Conservation (phyloP, 2,888 invertebrate species). For the Drosophila limbata region DNA sequence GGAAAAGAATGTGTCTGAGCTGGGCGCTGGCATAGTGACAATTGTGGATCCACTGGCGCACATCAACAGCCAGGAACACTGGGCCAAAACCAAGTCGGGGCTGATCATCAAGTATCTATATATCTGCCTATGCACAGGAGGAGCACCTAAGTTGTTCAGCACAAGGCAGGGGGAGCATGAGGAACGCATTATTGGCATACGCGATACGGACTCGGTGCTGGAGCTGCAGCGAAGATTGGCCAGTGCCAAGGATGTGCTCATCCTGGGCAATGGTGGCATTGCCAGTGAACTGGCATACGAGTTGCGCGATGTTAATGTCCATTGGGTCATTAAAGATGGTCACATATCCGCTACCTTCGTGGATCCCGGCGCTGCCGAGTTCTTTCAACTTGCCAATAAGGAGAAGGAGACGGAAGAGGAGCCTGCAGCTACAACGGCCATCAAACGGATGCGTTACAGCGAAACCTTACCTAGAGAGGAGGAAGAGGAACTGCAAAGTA, state of each 20-base stretch:
- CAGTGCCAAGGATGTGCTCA: slow-evolving; percentile 89
- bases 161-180: slow-evolving; percentile 84
- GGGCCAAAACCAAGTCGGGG: slow-evolving; percentile 87
- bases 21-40: slow-evolving; percentile 85
- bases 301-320: slow-evolving; percentile 92
- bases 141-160: slow-evolving; percentile 91
- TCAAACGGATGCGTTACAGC: slow-evolving; percentile 90
- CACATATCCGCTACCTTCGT: slow-evolving; percentile 97
- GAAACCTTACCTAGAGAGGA: slow-evolving; percentile 85
- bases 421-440: slow-evolving; percentile 67
- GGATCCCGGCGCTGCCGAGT: slow-evolving; percentile 97
- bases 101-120: slow-evolving; percentile 89
- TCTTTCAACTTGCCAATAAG: slow-evolving; percentile 87
- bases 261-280: slow-evolving; percentile 99
- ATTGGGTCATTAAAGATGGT: slow-evolving; percentile 97
- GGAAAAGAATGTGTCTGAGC: slow-evolving; percentile 89
- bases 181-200: slow-evolving; percentile 91
- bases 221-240: slow-evolving; percentile 90
- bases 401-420: slow-evolving; percentile 13
- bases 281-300: slow-evolving; percentile 98
- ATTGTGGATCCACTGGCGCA: slow-evolving; percentile 88
- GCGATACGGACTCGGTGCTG: slow-evolving; percentile 97
- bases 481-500: slow-evolving; percentile 48
- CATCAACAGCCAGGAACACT: slow-evolving; percentile 87
- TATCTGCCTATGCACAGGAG: slow-evolving; percentile 96